phyloP scores from a whole-genome alignment of 2,888 invertebrate species.

The Conistra vaccinii region DNA sequence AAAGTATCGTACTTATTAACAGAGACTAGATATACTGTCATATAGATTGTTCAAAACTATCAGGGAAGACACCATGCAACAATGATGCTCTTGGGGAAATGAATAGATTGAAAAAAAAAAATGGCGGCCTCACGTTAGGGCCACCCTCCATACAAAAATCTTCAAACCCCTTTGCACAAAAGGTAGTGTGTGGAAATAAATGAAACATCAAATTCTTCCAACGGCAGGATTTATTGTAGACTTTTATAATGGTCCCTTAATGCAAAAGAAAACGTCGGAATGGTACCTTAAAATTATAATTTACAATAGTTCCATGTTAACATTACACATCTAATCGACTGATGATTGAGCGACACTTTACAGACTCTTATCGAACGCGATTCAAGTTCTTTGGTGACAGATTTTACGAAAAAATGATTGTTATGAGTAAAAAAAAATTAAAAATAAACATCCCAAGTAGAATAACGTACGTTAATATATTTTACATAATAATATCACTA shows the following conservation, averaged over 20 bases:
- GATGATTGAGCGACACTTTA: conserved; percentile 57
- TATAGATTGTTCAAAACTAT: too few relatives aligned
- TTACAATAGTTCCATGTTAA: conserved; percentile 61
- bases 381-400: conserved; percentile 64
- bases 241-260: conserved; percentile 79
- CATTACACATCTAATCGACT: conserved; percentile 67
- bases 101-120: too few relatives aligned
- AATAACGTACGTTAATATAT: conserved; percentile 74
- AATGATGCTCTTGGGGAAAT: too few relatives aligned
- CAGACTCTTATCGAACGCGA: conserved; percentile 47
- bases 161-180: too few relatives aligned
- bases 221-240: conserved; percentile 83
- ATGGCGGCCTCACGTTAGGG: too few relatives aligned
- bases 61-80: too few relatives aligned
- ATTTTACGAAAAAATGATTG: conserved; percentile 51
- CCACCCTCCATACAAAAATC: too few relatives aligned
- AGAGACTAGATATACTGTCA: too few relatives aligned
- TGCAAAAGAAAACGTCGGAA: conserved; percentile 67
- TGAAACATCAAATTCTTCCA: conserved; percentile 68
- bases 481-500: conserved; percentile 86
- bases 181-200: conserved; percentile 47
- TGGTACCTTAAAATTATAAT: conserved; percentile 67
- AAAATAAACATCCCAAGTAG: conserved; percentile 62
- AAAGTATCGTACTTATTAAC: too few relatives aligned
- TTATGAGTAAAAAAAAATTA: conserved; percentile 42